These are phyloP conservation scores for Enteromius treurensis DNA, from an alignment of 2,797 vertebrate species.

Conservation along the genomic window DNA sequence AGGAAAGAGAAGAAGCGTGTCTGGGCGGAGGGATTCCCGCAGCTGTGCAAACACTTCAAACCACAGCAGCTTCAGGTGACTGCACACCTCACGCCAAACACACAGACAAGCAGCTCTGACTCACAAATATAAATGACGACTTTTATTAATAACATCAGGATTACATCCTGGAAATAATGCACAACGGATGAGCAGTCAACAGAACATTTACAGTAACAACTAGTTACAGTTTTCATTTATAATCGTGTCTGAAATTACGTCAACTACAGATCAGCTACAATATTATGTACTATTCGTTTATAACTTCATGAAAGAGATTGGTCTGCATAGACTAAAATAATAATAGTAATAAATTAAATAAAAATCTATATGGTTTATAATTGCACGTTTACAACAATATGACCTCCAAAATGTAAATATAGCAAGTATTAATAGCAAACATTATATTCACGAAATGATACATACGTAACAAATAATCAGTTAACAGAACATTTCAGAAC, in stretches of 20 bases:
- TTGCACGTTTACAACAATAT: not conserved
- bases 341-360: no score
- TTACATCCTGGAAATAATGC: not conserved
- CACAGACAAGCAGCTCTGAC: not conserved
- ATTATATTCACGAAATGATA: not conserved
- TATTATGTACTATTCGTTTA: not conserved
- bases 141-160: not conserved
- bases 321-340: not conserved
- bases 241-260: not conserved
- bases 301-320: not conserved
- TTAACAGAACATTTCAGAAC: not conserved
- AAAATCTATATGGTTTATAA: no score
- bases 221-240: not conserved
- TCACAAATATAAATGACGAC: not conserved
- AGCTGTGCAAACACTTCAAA: conserved; percentile 94
- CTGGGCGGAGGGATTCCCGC: conserved; percentile 82
- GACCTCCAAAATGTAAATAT: not conserved
- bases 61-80: conserved; percentile 90
- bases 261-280: not conserved
- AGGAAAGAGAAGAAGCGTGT: not conserved
- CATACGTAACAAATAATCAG: not conserved
- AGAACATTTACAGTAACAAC: not conserved
- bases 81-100: conserved; percentile 81
- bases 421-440: not conserved
- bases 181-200: not conserved